Conservation (phyloP, 2,797 vertebrate genomes). For the Gila robusta region DNA sequence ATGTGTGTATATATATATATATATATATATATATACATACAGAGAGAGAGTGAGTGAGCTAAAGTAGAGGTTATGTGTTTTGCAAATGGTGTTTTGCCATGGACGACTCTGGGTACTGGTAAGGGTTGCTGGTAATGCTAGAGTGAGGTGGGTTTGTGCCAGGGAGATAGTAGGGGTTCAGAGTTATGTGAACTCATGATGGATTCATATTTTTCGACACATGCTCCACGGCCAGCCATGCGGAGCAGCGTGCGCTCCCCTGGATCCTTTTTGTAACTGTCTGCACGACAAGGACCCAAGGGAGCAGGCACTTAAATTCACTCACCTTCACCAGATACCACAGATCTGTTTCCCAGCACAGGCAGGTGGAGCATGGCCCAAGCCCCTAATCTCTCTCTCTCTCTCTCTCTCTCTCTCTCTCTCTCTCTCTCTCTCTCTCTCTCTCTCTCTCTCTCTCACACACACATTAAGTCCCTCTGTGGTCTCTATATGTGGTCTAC, state of each 20-base stretch:
- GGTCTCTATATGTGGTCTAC: conserved; percentile 52
- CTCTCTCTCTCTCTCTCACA: not conserved
- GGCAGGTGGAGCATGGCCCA: conserved; percentile 53
- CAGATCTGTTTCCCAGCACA: conserved; percentile 69
- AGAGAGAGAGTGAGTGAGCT: too few relatives aligned
- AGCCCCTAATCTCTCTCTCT: conserved; percentile 30
- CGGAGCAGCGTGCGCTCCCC: conserved; percentile 70
- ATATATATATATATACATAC: too few relatives aligned
- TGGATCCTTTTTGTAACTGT: conserved; percentile 82
- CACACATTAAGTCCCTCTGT: conserved; percentile 44
- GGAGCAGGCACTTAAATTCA: conserved; percentile 75
- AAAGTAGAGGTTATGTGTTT: too few relatives aligned
- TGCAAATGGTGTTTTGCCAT: not conserved
- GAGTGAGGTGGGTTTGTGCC: conserved; percentile 52
- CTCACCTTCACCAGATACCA: conserved; percentile 78
- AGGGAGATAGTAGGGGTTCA: conserved; percentile 62
- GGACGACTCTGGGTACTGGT: not conserved
- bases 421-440: not conserved
- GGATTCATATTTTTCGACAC: conserved; percentile 75
- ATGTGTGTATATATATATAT: too few relatives aligned
- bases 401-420: not conserved
- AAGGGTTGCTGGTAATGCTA: conserved; percentile 66
- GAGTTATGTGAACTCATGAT: conserved; percentile 72
- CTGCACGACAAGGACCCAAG: conserved; percentile 76
- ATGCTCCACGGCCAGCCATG: conserved; percentile 72